Base-by-base conservation (phyloP, 1,140 invertebrate genomes). In the Cotesia glomerata region DNA sequence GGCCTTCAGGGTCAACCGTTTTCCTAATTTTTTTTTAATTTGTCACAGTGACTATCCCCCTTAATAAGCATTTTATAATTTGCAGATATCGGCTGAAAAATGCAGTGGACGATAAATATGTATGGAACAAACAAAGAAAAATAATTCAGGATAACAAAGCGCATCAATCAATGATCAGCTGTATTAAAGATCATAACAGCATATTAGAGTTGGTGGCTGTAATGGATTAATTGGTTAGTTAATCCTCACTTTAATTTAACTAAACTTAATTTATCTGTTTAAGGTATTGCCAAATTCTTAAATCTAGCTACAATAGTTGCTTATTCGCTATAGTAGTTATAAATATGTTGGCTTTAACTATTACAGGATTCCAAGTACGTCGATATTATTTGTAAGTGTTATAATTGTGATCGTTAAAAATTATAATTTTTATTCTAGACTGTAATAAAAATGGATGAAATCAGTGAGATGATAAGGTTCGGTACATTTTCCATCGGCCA, bases 301-400 rank as follows among this genome's bases (percentile, higher is more conserved):
- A 70, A 36, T 65, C 68, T 13, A 35, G 14, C 35, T 66, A 70
- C 14, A 70, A 39, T 13, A 65, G 1, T n/a, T 32, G 8, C 13
- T 36, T 52, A 7, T 16, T 74, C 2, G 2, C 59, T 13, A 64
- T 66, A 14, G 9, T 74, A 1, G 59, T 49, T 3, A 35, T 66
- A 5, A 45, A 16, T 14, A 65, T 65, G n/a, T 0, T 66, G 1
- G 16, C 64, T 4, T 4, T 74, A n/a, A 74, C 68, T 51, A 58
- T 74, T 11, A 59, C 72, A 11, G 61, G 49, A 14, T 32, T 70
- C 26, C 61, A 74, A 35, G 72, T 73, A 34, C 14, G 59, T 32
- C 49, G 52, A 64, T 4, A 32, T n/a, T 18, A 14, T n/a, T 68
- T 4, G 1, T 14, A 16, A 13, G 18, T 18, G 14, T 49, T 5